Evolutionary conservation across 1,140 invertebrate species (phyloP).

Genomic region (Arctopsyche grandis): DNA sequence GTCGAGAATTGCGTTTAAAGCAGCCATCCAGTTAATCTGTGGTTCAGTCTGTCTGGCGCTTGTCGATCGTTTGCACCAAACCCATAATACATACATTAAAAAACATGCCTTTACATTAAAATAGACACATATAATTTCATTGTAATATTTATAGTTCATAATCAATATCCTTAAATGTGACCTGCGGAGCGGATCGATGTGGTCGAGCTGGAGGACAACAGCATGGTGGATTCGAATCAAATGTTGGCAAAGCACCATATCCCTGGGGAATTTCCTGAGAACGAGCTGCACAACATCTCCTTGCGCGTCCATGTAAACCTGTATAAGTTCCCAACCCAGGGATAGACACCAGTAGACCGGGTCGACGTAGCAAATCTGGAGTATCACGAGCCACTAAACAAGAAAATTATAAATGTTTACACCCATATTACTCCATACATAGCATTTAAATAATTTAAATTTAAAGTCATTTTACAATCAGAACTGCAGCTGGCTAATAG

Average conservation of each 20-base stretch:
- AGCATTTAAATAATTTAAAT: background rate
- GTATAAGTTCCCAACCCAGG: conserved; percentile 8
- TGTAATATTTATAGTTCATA: conserved; percentile 47
- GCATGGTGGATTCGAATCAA: conserved; percentile 29
- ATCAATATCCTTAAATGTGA: conserved; percentile 51
- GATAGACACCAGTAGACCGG: conserved; percentile 41
- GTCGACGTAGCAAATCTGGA: conserved; percentile 51
- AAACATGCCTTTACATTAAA: no score
- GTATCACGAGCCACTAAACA: conserved; percentile 51
- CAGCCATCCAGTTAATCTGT: no score
- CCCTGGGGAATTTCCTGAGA: conserved; percentile 47
- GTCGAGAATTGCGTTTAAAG: no score
- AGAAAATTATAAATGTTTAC: conserved; percentile 3
- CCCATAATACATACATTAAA: background rate
- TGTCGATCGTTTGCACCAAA: no score
- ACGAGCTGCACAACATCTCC: conserved; percentile 43
- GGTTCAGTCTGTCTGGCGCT: no score
- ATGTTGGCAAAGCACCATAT: conserved; percentile 43
- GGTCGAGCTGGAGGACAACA: conserved; percentile 43
- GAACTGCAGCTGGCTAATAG: conserved; percentile 52
- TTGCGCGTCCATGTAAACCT: conserved; percentile 21
- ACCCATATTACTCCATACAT: background rate
- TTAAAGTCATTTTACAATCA: conserved; percentile 40
- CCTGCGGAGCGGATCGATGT: conserved; percentile 51
- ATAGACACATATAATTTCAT: background rate